Evolutionary conservation across 2,888 invertebrate species (phyloP).

Genomic region (Yponomeuta cagnagella): DNA sequence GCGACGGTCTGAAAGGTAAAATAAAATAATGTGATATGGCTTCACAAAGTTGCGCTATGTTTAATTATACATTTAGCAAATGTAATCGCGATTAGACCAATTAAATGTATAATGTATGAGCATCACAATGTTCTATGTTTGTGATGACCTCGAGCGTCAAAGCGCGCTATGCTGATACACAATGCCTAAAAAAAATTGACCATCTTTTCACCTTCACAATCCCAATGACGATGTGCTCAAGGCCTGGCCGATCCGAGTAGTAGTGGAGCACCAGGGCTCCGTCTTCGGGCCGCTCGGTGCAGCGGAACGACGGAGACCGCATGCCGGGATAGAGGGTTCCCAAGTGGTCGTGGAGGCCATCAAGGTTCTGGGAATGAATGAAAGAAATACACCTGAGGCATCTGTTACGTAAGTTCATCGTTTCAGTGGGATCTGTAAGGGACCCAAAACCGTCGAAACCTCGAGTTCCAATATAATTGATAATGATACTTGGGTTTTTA

Average conservation of each 20-base stretch:
- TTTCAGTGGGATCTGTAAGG: no score
- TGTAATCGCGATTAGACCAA: neutral
- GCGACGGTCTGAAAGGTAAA: conserved; percentile 85
- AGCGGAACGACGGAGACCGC: conserved; percentile 96
- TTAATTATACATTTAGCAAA: no score
- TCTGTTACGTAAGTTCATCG: no score
- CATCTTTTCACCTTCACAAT: conserved; percentile 87
- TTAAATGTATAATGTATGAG: no score
- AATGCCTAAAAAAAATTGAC: no score
- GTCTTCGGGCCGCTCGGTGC: conserved; percentile 92
- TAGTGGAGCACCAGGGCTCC: conserved; percentile 94
- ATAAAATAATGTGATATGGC: neutral
- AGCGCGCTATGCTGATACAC: no score
- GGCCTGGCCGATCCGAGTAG: conserved; percentile 94
- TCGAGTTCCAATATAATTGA: no score
- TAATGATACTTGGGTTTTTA: no score
- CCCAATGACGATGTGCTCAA: conserved; percentile 97
- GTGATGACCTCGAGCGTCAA: no score
- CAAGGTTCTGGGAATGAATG: conserved; percentile 83
- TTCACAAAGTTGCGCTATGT: neutral
- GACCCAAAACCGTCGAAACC: no score
- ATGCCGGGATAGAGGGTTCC: conserved; percentile 96
- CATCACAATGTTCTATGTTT: no score
- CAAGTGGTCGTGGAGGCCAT: conserved; percentile 95
- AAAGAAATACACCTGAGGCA: neutral